These are phyloP conservation scores for Gryon sp. DNA, from an alignment of 1,140 invertebrate genomes.

Conservation along the genomic window DNA sequence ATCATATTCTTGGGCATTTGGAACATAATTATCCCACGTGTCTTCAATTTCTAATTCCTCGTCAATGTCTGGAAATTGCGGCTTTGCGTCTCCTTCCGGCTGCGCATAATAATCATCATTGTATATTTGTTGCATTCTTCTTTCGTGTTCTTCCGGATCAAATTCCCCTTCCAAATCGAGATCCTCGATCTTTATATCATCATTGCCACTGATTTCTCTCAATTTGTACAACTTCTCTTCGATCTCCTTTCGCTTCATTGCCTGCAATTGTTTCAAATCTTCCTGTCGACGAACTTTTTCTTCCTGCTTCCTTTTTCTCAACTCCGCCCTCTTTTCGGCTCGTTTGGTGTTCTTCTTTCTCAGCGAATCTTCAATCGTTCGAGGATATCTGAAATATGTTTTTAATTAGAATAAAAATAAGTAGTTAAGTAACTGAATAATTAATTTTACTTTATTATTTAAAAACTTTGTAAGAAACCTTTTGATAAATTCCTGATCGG, in stretches of 20 bases:
- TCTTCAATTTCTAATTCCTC: slow-evolving; percentile 86
- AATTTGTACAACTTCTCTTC: slow-evolving; percentile 92
- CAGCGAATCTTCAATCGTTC: slow-evolving; percentile 91
- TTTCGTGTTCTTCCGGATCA: slow-evolving; percentile 93
- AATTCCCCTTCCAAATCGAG: slow-evolving; percentile 92
- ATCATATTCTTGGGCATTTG: slow-evolving; percentile 67
- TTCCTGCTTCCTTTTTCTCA: slow-evolving; percentile 88
- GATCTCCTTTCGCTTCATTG: slow-evolving; percentile 94
- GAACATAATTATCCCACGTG: slow-evolving; percentile 87
- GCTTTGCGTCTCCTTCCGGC: slow-evolving; percentile 86
- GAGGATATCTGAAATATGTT: slow-evolving; percentile 84
- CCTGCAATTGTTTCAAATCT: slow-evolving; percentile 92
- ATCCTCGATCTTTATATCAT: slow-evolving; percentile 81
- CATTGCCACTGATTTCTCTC: slow-evolving; percentile 92
- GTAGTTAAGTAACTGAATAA: too few species aligned
- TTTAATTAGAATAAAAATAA: too few species aligned
- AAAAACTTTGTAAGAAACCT: slow-evolving; percentile 70
- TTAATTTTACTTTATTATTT: background rate
- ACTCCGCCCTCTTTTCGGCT: slow-evolving; percentile 87
- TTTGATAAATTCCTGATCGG: slow-evolving; percentile 93
- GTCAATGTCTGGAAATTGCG: slow-evolving; percentile 89
- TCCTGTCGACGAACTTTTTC: slow-evolving; percentile 91
- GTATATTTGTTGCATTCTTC: slow-evolving; percentile 92
- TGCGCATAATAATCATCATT: slow-evolving; percentile 91
- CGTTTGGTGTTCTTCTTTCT: slow-evolving; percentile 89